These are phyloP conservation scores for Megalopta genalis DNA, from an alignment of 1,140 invertebrate species.

Conservation along the genomic window DNA sequence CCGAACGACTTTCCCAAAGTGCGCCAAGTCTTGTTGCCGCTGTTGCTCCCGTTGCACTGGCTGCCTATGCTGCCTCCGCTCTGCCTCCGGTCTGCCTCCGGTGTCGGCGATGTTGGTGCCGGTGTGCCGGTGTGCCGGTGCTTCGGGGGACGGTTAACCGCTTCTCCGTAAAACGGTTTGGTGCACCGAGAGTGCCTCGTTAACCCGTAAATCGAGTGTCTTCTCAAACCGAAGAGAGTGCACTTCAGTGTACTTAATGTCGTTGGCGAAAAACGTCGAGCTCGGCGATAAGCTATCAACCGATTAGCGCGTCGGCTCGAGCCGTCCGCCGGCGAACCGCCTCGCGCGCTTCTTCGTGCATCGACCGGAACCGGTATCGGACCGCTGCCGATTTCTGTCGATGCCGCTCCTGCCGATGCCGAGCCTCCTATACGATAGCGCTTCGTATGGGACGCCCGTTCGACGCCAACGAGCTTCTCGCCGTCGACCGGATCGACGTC, in stretches of 20 bases:
- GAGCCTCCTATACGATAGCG: too few relatives aligned
- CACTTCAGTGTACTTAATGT: conserved; percentile 49
- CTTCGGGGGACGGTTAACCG: conserved; percentile 47
- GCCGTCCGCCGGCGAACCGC: neutral
- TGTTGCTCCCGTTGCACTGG: neutral
- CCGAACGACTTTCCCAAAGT: conserved; percentile 37
- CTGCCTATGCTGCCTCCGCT: neutral
- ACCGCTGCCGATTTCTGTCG: neutral
- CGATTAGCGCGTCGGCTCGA: conserved; percentile 27
- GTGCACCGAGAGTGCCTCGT: conserved; percentile 45
- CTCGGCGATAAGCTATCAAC: conserved; percentile 42
- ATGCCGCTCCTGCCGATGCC: neutral
- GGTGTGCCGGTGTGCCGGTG: neutral
- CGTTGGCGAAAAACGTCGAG: conserved; percentile 41
- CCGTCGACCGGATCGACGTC: too few relatives aligned
- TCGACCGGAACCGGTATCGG: neutral
- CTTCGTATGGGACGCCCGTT: too few relatives aligned
- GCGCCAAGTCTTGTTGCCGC: conserved; percentile 11
- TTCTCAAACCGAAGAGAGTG: conserved; percentile 45
- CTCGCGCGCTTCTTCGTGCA: neutral
- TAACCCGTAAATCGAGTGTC: conserved; percentile 53
- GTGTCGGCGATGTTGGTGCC: too few relatives aligned
- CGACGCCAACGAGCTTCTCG: too few relatives aligned
- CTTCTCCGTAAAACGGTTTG: conserved; percentile 43
- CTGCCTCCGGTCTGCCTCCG: neutral